Conservation (phyloP, 2,113 vertebrate genomes). For the Dinomys branickii region DNA sequence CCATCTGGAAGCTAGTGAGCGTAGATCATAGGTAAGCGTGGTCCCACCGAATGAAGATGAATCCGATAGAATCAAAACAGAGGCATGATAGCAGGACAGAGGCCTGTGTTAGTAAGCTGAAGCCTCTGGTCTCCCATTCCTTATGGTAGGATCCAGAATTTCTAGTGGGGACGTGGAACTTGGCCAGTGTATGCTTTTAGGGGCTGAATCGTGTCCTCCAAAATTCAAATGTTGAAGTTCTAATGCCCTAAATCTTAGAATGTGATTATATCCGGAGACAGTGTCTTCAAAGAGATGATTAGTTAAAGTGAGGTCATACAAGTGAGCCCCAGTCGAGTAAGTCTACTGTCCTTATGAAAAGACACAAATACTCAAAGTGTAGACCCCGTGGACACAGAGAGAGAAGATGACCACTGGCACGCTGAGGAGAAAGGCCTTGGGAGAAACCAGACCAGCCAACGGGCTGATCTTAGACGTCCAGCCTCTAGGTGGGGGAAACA, state of each 20-base stretch:
- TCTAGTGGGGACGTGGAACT: not conserved
- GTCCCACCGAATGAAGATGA: no score
- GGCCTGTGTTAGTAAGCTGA: not conserved
- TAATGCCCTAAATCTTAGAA: no score
- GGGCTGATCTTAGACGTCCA: not conserved
- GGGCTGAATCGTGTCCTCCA: not conserved
- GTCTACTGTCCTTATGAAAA: not conserved
- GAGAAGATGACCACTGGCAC: no score
- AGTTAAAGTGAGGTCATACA: not conserved
- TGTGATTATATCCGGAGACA: not conserved
- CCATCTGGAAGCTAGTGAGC: not conserved
- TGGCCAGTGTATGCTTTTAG: not conserved
- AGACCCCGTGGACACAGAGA: not conserved
- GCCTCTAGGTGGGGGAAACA: not conserved
- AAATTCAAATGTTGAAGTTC: not conserved
- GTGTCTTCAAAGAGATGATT: not conserved
- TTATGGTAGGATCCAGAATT: not conserved
- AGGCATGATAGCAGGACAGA: rapidly evolving
- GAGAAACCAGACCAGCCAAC: not conserved
- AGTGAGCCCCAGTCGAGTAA: not conserved
- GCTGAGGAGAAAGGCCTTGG: not conserved
- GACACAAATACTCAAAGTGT: not conserved
- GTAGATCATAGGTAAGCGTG: not conserved
- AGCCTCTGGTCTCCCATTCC: not conserved
- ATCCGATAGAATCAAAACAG: rapidly evolving